Conservation (phyloP, 2,797 vertebrate genomes). For the Lagorchestes hirsutus region DNA sequence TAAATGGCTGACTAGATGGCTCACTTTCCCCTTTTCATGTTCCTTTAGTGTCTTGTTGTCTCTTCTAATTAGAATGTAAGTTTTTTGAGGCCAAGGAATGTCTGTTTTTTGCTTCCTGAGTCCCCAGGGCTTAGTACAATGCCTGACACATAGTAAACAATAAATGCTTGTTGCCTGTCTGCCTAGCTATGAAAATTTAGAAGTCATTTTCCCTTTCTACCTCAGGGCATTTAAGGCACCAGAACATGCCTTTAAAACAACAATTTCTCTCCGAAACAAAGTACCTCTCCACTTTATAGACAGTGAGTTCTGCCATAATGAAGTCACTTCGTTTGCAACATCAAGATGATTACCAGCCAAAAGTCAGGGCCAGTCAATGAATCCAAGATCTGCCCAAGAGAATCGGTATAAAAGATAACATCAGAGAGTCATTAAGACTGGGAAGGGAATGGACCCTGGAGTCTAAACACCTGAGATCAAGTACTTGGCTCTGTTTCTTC, state of each 20-base stretch:
- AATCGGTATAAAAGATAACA: not conserved
- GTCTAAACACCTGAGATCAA: not conserved
- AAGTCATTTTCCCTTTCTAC: not conserved
- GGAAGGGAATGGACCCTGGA: not conserved
- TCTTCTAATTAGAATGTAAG: no score
- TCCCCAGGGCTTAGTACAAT: no score
- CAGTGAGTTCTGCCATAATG: slow-evolving; percentile 34
- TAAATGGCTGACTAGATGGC: no score
- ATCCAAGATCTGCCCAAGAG: not conserved
- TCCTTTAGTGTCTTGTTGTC: no score
- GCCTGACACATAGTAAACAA: not conserved
- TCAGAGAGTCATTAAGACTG: not conserved
- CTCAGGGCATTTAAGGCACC: not conserved
- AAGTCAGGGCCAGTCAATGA: not conserved
- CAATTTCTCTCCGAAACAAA: not conserved
- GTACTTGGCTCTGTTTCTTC: not conserved
- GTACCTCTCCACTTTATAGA: slow-evolving; percentile 43
- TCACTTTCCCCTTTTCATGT: no score
- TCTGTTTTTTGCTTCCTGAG: no score
- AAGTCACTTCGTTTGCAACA: not conserved
- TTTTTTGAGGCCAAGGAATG: no score
- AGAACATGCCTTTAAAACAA: no score
- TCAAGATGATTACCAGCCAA: not conserved
- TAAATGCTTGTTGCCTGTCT: not conserved
- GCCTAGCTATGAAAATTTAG: not conserved